Evolutionary conservation across 1,140 invertebrate genomes (phyloP).

Genomic region (Camponotus vicinus): DNA sequence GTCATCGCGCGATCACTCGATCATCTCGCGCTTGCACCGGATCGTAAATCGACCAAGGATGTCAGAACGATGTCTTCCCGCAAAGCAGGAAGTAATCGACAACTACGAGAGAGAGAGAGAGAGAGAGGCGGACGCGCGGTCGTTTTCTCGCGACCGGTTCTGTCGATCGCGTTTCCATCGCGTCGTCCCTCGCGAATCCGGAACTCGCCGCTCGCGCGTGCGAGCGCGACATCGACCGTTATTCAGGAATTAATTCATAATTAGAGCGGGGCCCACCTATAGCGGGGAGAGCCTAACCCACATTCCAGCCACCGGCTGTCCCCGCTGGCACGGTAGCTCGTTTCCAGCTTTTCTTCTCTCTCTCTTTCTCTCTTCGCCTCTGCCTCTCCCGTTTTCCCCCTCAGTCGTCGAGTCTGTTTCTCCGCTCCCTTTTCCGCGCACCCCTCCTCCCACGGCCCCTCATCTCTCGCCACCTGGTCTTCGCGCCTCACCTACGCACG

Average conservation of each 20-base stretch:
- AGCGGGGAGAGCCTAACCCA: slow-evolving; percentile 82
- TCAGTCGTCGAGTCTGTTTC: slow-evolving; percentile 10
- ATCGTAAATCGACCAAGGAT: slow-evolving; percentile 25
- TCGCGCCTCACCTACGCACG: slow-evolving; percentile 56
- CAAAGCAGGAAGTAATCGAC: slow-evolving; percentile 53
- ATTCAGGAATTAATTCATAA: slow-evolving; percentile 85
- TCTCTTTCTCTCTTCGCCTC: slow-evolving; percentile 14
- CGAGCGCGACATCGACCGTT: slow-evolving; percentile 81
- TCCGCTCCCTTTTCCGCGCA: slow-evolving; percentile 9
- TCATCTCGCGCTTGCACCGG: background rate
- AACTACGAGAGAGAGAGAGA: background rate
- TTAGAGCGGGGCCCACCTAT: slow-evolving; percentile 81
- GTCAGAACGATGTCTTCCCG: slow-evolving; percentile 28
- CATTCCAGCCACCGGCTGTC: slow-evolving; percentile 83
- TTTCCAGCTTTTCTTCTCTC: slow-evolving; percentile 74
- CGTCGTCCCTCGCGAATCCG: slow-evolving; percentile 51
- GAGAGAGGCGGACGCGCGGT: slow-evolving; percentile 16
- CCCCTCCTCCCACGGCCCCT: slow-evolving; percentile 5
- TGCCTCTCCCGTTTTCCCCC: slow-evolving; percentile 21
- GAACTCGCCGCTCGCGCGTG: slow-evolving; percentile 62
- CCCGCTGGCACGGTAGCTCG: slow-evolving; percentile 76
- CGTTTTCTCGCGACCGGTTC: slow-evolving; percentile 71
- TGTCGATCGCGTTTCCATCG: slow-evolving; percentile 80
- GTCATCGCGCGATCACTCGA: slow-evolving; percentile 8
- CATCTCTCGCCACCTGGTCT: slow-evolving; percentile 61